Base-by-base conservation (phyloP, 2,113 vertebrate genomes). In the Aphyosemion australe region DNA sequence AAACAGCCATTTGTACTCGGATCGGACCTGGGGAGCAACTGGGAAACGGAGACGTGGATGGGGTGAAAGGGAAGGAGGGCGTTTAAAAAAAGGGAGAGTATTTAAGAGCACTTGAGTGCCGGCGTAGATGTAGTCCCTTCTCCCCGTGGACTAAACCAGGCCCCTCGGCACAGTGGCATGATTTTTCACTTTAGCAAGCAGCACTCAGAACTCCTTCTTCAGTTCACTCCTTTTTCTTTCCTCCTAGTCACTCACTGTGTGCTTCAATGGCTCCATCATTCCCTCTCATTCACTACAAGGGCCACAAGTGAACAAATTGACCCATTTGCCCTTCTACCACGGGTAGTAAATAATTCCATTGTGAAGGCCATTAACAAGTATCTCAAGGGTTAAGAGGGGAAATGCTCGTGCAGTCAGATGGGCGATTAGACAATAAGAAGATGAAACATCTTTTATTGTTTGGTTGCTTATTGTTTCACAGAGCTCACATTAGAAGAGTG, bases 1-100 rank as follows among this genome's bases (percentile, higher is more conserved):
- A 96, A 94, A 96, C 92, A 91, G 90, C 94, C 93, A 95, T 96
- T 96, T 96, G 94, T 95, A 94, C 93, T 94, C 94, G 92, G 84
- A 67, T 77, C 50, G 80, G 75, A 83, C 73, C 78, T 32, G 21
- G 59, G 70, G 80, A 74, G 34, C 53, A 50, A 42, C 66, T 26
- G n/a, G 69, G 56, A 70, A 59, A 41, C n/a, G 41, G 65, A 68
- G 51, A 67, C 56, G 48, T 31, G 45, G 37, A 50, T 47, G 66
- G 43, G 11, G 43, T 31, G 76, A 64, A 65, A 39, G 58, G 56
- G 66, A 59, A 21, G 54, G 69, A 8, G 56, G 61, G 61, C 66
- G 61, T 61, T n/a, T 9, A 11, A 15, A 12, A 26, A 77, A 62
- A 70, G 73, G 59, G 58, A 66, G 77, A 74, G 84, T 85, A 88